Percentiles rank a stretch among this genome's conserved stretches.
Evolutionary conservation across 2,888 invertebrate genomes (phyloP).

Genomic region (Vandiemenella viatica): DNA sequence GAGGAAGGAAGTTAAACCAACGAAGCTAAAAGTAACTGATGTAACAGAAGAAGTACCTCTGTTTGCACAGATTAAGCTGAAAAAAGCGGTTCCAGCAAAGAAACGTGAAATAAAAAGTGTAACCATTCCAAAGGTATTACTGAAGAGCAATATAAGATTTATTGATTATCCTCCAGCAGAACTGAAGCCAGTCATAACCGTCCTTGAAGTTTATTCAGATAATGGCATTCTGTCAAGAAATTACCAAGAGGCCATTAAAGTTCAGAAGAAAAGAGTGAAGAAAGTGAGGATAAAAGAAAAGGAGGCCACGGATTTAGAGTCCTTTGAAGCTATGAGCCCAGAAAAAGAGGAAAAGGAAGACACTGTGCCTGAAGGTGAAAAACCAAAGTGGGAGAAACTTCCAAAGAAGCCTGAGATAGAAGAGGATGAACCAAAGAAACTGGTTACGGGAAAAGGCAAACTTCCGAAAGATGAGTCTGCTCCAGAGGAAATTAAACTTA

Average conservation of each 20-base stretch:
- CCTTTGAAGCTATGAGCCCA: constrained; percentile 30
- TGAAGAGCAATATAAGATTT: constrained; percentile 24
- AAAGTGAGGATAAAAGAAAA: constrained; percentile 39
- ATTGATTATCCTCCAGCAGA: constrained; percentile 43
- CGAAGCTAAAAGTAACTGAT: constrained; percentile 16
- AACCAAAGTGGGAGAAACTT: constrained; percentile 26
- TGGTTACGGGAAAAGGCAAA: constrained; percentile 25
- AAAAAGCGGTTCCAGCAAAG: constrained; percentile 15
- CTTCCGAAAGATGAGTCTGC: constrained; percentile 25
- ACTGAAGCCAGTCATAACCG: constrained; percentile 34
- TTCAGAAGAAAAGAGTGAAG: constrained; percentile 43
- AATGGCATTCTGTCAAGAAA: constrained; percentile 55
- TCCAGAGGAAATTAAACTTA: constrained; percentile 33
- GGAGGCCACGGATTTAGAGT: constrained; percentile 40
- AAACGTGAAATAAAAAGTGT: constrained; percentile 14
- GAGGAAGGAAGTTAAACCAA: constrained; percentile 17
- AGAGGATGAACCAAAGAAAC: constrained; percentile 24
- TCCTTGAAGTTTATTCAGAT: constrained; percentile 38
- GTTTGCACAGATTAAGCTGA: constrained; percentile 17
- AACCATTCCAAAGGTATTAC: constrained; percentile 15
- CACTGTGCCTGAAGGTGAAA: constrained; percentile 25
- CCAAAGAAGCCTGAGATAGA: constrained; percentile 33
- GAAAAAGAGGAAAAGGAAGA: constrained; percentile 28
- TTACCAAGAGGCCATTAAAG: constrained; percentile 49
- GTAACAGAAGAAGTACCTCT: constrained; percentile 19